Evolutionary conservation across 64 coral and sea anemone species (phyloP), one percentile per base, ranked within the genome.

Genomic region (Stichodactyla helianthus): DNA sequence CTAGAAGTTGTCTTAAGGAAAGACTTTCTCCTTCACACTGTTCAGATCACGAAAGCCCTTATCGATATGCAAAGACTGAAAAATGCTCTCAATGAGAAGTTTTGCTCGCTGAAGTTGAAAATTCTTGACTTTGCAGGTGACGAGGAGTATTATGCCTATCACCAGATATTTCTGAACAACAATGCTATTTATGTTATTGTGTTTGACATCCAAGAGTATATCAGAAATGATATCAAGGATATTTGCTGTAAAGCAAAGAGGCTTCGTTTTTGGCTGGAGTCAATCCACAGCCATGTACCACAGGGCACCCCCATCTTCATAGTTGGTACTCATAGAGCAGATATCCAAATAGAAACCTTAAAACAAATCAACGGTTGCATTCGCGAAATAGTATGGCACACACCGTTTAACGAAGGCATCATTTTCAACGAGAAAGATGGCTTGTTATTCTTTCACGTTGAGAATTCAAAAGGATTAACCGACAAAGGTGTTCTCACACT

Each of bases 61-160:
- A 79, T 83, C 12, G 13, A 87, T 31, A 62, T 15, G 50, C 10
- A 17, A 76, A 82, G 51, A 19, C 50, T 93, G 16, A 80, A 82
- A 27, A 53, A 22, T 56, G 87, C 82, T 26, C 52, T 89, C 4
- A 20, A 86, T 14, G 50, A 57, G 27, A 85, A 86, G 51, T 89
- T 71, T 50, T 18, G n/a, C 7, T 86, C 74, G 25, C 22, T 93
- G 8, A 93, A 93, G 68, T 26, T 93, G 23, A 89, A 85, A 79
- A 76, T 93, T 16, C 87, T 93, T 15, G 91, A 93, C 84, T 93
- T 93, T 89, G 87, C 83, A 26, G 91, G 91, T 19, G 91, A 89
- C 55, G 85, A 89, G 19, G 91, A 93, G 26, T 89, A 93, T 51
- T 89, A 93, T 86, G 60, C 82, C 11, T 93, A 93, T 51, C 87